phyloP scores from a whole-genome alignment of 2,113 vertebrate species.

The Nipponia nippon region DNA sequence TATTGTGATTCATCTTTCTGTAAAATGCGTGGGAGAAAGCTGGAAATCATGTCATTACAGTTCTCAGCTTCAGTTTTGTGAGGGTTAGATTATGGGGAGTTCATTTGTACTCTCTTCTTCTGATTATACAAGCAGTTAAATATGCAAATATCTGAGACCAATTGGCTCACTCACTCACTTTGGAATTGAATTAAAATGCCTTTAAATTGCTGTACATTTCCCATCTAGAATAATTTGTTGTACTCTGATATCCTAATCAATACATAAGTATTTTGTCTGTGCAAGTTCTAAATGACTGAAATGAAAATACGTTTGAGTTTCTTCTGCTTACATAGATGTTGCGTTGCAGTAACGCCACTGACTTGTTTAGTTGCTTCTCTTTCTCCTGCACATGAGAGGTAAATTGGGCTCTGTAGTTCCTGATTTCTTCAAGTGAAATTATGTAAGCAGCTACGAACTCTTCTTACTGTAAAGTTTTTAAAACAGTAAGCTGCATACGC shows the following conservation, averaged over 20 bases:
- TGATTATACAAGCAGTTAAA: background rate
- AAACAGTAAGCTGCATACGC: background rate
- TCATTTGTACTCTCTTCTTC: background rate
- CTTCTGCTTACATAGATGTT: background rate
- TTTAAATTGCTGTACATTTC: background rate
- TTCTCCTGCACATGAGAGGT: background rate
- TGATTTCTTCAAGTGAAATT: background rate
- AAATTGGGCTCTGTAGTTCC: background rate
- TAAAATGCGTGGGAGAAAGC: background rate
- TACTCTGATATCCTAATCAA: background rate
- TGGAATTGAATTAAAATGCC: background rate
- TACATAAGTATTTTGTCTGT: background rate
- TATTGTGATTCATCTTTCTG: background rate
- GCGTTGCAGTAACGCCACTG: background rate
- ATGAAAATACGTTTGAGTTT: background rate
- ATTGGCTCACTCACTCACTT: background rate
- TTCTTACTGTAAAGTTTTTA: background rate
- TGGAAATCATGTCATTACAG: background rate
- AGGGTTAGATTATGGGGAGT: background rate
- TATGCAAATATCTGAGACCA: background rate
- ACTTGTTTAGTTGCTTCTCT: background rate
- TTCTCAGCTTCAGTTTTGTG: background rate
- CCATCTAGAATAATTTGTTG: background rate
- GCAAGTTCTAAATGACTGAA: background rate
- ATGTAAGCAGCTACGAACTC: background rate